Base-by-base conservation (phyloP, 2,888 invertebrate species). In the Rhagonycha lutea region DNA sequence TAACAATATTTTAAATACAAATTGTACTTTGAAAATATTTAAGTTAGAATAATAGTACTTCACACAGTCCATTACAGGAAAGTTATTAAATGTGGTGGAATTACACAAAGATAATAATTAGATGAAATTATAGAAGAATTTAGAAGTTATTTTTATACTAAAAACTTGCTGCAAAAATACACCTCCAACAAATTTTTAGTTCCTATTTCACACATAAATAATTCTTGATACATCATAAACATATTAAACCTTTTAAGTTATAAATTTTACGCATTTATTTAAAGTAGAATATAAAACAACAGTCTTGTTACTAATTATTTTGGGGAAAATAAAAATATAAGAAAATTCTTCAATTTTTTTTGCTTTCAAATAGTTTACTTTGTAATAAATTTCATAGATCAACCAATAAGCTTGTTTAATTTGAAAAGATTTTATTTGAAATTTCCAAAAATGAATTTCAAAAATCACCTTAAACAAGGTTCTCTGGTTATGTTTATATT, bases 1-100 rank as follows among this genome's bases (percentile, higher is more conserved):
- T 65, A 65, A 65, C 63, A 65, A 65, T 65, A 65, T 65, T 65
- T 63, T 65, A 47, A 47, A n/a, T 47, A 47, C 47, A 47, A 47
- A 47, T 47, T 47, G 47, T 5, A 32, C 12, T 32, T 32, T 32
- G n/a, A 47, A 47, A 47, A 47, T 47, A 47, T 47, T 47, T n/a
- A 47, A 47, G 47, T 47, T 47, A 47, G 47, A 47, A 47, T 47
- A 47, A n/a, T 47, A 47, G 47, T 47, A 47, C 47, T 47, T 47
- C 47, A 47, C 47, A 47, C 47, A 47, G n/a, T n/a, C 47, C 47
- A n/a, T 47, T 47, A 47, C 47, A 47, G 47, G 47, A 47, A 47
- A 47, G 47, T 47, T 47, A 47, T 47, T 47, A 47, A 47, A 47
- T 47, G 47, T 47, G 47, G 47, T 47, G 47, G n/a, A 47, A 47